A percentile compares a stretch with the other conserved stretches of the same genome.
Evolutionary conservation across 37 sponge, comb jelly and placozoan species (phyloP).

Genomic region (Bolinopsis microptera): DNA sequence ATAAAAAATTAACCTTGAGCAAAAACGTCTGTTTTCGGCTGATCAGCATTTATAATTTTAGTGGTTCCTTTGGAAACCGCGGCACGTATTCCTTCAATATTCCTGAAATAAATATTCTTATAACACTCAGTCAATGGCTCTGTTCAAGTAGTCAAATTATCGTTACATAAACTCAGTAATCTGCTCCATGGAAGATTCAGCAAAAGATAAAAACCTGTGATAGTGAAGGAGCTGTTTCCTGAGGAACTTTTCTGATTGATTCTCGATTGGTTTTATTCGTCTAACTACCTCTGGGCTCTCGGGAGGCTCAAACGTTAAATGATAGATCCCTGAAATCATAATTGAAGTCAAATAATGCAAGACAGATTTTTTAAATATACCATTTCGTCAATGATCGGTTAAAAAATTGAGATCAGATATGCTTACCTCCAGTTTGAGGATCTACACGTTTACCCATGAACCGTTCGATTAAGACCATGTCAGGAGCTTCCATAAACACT

Average conservation of each 20-base stretch:
- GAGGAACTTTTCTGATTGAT: conserved; percentile 3
- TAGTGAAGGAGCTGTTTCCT: conserved; percentile 27
- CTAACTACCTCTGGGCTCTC: conserved; percentile 69
- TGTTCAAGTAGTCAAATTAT: no score
- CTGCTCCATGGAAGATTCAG: no score
- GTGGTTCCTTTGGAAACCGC: not conserved
- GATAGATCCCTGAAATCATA: conserved; percentile 80
- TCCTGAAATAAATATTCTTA: conserved; percentile 61
- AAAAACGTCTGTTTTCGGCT: conserved; percentile 80
- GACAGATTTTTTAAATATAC: not conserved
- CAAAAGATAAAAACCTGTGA: conserved; percentile 25
- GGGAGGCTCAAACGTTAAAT: conserved; percentile 78
- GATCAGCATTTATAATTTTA: conserved; percentile 76
- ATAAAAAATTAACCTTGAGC: conserved; percentile 75
- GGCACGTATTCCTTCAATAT: conserved; percentile 67
- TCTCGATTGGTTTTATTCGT: conserved; percentile 70
- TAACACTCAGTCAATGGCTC: no score
- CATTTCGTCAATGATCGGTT: not conserved
- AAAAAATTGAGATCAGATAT: not conserved
- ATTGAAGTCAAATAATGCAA: no score
- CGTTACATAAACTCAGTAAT: no score
- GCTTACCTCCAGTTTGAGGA: conserved; percentile 87
- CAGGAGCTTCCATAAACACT: conserved; percentile 84
- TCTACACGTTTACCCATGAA: conserved; percentile 89
- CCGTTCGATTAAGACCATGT: conserved; percentile 79